These are phyloP conservation scores for Holocentrus rufus DNA, from an alignment of 2,797 vertebrate genomes.

Conservation along the genomic window DNA sequence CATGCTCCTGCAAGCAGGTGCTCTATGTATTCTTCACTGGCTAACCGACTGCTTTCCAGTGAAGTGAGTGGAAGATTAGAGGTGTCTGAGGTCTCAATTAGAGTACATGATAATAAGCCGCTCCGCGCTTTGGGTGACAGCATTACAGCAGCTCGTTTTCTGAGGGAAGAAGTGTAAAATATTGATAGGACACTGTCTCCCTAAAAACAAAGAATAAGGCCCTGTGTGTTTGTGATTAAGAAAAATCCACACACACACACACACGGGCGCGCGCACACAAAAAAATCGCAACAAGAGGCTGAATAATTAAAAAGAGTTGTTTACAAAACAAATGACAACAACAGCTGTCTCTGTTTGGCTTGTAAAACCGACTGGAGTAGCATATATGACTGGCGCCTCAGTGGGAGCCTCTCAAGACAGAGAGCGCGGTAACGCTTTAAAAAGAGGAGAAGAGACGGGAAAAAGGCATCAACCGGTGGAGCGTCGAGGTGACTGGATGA, in stretches of 20 bases:
- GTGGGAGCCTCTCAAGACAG: constrained; percentile 10
- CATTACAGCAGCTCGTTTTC: not conserved
- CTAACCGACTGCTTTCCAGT: constrained; percentile 1
- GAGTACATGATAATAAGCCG: not conserved
- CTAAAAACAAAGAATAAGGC: no score
- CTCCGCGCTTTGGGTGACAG: no score
- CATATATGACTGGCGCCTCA: no score
- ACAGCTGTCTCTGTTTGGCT: constrained; percentile 39
- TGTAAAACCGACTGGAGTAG: constrained; percentile 1
- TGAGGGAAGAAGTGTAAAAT: not conserved
- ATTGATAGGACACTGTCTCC: not conserved
- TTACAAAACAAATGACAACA: constrained; percentile 31
- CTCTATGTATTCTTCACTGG: not conserved
- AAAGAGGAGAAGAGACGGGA: no score
- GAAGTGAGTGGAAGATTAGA: not conserved
- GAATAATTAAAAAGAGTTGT: constrained; percentile 37
- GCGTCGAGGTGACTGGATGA: no score
- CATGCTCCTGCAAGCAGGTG: not conserved
- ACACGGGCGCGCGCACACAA: no score
- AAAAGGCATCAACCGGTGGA: no score
- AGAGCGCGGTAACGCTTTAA: not conserved
- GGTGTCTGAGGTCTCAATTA: not conserved
- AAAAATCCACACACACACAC: not conserved
- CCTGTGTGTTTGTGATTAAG: not conserved
- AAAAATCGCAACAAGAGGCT: constrained; percentile 8